phyloP scores from a whole-genome alignment of 1,140 invertebrate genomes.

The Sitodiplosis mosellana region DNA sequence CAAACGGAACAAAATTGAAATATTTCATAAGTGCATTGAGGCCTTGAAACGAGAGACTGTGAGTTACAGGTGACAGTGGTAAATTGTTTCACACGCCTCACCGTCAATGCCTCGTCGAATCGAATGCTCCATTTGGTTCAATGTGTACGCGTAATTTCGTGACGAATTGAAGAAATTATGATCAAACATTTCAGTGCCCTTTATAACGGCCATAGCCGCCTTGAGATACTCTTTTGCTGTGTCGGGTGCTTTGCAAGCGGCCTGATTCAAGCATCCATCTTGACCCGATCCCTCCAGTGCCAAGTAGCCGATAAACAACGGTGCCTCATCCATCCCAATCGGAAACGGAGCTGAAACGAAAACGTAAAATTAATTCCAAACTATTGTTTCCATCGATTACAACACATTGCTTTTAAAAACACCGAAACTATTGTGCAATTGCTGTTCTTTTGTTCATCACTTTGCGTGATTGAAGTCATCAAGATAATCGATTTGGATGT shows the following conservation, averaged over 20 bases:
- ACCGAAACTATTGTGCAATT: not conserved
- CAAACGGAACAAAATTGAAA: too few relatives aligned
- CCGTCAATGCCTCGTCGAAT: constrained; percentile 18
- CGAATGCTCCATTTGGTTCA: constrained; percentile 16
- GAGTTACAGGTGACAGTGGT: constrained; percentile 6
- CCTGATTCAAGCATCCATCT: constrained; percentile 52
- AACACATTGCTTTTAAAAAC: not conserved
- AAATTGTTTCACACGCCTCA: constrained; percentile 14
- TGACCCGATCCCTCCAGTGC: constrained; percentile 40
- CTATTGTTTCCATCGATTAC: too few relatives aligned
- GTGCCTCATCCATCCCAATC: constrained; percentile 40
- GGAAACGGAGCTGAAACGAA: constrained; percentile 24
- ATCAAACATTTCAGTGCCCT: constrained; percentile 49
- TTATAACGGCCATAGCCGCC: constrained; percentile 51
- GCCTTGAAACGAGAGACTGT: too few relatives aligned
- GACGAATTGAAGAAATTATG: constrained; percentile 17
- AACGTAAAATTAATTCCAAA: constrained; percentile 3
- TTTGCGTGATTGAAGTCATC: too few relatives aligned
- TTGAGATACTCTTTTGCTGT: constrained; percentile 52
- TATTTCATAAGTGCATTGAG: too few relatives aligned
- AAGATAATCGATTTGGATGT: too few relatives aligned
- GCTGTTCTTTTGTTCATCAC: too few relatives aligned
- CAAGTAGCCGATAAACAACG: constrained; percentile 46
- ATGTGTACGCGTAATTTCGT: constrained; percentile 15
- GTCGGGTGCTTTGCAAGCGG: constrained; percentile 53